These are phyloP conservation scores for Nemotelus nigrinus DNA, from an alignment of 2,888 invertebrate species.

Conservation along the genomic window DNA sequence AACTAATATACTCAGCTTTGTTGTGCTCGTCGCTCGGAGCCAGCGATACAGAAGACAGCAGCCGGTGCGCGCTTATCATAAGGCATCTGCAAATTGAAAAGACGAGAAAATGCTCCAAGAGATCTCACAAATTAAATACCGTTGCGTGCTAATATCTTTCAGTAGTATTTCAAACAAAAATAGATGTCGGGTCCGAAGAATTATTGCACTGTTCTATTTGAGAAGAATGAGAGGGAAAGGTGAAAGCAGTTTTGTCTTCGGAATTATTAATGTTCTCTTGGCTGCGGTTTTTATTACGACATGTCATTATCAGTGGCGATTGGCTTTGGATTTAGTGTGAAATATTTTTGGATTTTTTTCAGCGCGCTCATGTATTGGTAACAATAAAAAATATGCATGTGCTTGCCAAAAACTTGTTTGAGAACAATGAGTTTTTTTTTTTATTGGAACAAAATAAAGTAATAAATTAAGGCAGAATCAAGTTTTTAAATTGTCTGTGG, in stretches of 20 bases:
- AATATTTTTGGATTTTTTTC: too few relatives aligned
- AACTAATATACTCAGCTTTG: not conserved
- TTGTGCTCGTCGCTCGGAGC: not conserved
- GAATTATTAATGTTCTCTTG: slow-evolving; percentile 15
- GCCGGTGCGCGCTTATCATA: slow-evolving; percentile 10
- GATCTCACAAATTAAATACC: slow-evolving; percentile 28
- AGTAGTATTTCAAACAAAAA: slow-evolving; percentile 20
- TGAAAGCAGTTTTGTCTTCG: not conserved
- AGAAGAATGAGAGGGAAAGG: not conserved
- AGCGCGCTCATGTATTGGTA: too few relatives aligned
- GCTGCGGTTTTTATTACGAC: not conserved
- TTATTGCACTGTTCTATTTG: slow-evolving; percentile 20
- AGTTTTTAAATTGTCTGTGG: too few relatives aligned
- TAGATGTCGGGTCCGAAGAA: slow-evolving; percentile 4
- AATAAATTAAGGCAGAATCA: too few relatives aligned
- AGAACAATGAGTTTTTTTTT: too few relatives aligned
- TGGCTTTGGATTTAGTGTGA: too few relatives aligned
- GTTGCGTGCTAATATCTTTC: slow-evolving; percentile 31
- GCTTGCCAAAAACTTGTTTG: too few relatives aligned
- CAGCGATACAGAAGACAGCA: not conserved
- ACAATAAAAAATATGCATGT: too few relatives aligned
- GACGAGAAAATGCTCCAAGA: slow-evolving; percentile 23
- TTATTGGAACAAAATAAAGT: too few relatives aligned
- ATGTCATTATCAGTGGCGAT: too few relatives aligned
- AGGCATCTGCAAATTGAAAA: slow-evolving; percentile 11